Percentiles rank a stretch among this genome's conserved stretches.
These are phyloP conservation scores for Brachionus koreanus DNA, from an alignment of 1,140 invertebrate genomes.

Conservation along the genomic window DNA sequence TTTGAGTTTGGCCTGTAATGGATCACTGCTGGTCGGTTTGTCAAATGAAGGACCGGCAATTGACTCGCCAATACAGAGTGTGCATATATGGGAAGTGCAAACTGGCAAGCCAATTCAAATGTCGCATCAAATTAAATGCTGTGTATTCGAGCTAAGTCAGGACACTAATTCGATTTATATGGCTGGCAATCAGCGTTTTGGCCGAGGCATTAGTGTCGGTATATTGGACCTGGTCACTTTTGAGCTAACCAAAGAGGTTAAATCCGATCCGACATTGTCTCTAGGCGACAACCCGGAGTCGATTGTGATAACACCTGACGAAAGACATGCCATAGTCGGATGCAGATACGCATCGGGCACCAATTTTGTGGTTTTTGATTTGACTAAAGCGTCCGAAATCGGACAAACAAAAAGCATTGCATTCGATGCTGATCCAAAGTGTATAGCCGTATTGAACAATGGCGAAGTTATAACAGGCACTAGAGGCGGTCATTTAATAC, in stretches of 20 bases:
- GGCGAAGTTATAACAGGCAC: slow-evolving; percentile 42
- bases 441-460: slow-evolving; percentile 21
- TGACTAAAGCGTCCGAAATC: slow-evolving; percentile 34
- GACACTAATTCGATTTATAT: slow-evolving; percentile 42
- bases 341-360: slow-evolving; percentile 4
- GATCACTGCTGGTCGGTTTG: slow-evolving; percentile 36
- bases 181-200: slow-evolving; percentile 45
- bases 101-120: slow-evolving; percentile 38
- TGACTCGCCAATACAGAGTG: neutral
- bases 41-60: neutral
- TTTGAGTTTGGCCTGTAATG: slow-evolving; percentile 40
- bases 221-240: slow-evolving; percentile 24
- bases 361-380: slow-evolving; percentile 44
- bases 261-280: slow-evolving; percentile 29
- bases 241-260: slow-evolving; percentile 45
- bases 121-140: slow-evolving; percentile 45
- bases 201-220: slow-evolving; percentile 40
- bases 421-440: slow-evolving; percentile 40
- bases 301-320: slow-evolving; percentile 43
- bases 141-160: slow-evolving; percentile 28
- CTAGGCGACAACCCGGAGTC: slow-evolving; percentile 21
- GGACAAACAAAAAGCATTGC: neutral
- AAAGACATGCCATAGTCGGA: slow-evolving; percentile 40
- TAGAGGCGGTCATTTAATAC: slow-evolving; percentile 11
- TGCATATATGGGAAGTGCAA: slow-evolving; percentile 43